Evolutionary conservation across 2,797 vertebrate genomes (phyloP).

Genomic region (Dendrocincla tyrannina): DNA sequence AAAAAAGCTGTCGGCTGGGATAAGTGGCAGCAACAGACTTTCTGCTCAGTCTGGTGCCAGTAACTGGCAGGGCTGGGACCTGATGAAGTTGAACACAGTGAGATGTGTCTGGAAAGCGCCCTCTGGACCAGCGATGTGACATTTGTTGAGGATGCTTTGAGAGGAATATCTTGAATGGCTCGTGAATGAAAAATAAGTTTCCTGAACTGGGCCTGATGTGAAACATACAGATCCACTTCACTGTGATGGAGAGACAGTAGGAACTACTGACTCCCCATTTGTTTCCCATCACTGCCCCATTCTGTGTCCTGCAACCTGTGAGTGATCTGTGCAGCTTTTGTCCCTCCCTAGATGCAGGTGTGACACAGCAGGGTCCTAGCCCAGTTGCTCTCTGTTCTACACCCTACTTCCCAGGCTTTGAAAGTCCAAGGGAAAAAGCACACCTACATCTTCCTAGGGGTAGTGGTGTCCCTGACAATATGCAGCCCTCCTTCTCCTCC

Average conservation of each 20-base stretch:
- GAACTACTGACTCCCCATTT: not conserved
- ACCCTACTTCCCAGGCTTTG: not conserved
- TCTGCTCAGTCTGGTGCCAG: not conserved
- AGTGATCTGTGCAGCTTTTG: not conserved
- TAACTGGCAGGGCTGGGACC: not conserved
- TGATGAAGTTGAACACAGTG: not conserved
- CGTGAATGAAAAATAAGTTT: not conserved
- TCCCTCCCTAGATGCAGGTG: not conserved
- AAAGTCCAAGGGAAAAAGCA: not conserved
- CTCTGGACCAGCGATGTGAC: not conserved
- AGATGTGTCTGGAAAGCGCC: not conserved
- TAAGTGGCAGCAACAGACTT: not conserved
- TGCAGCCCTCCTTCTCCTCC: not conserved
- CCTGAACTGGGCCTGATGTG: not conserved
- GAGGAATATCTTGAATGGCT: not conserved
- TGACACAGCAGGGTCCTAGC: not conserved
- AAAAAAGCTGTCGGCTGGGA: not conserved
- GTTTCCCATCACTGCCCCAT: not conserved
- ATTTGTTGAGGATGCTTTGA: not conserved
- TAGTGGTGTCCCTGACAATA: not conserved
- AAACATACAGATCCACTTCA: not conserved
- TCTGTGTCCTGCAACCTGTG: not conserved
- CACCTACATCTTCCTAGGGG: not conserved
- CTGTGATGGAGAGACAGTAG: too few species aligned
- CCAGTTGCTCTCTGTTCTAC: not conserved